phyloP scores from a whole-genome alignment of 2,888 invertebrate species.

The Cephus pygmeus region DNA sequence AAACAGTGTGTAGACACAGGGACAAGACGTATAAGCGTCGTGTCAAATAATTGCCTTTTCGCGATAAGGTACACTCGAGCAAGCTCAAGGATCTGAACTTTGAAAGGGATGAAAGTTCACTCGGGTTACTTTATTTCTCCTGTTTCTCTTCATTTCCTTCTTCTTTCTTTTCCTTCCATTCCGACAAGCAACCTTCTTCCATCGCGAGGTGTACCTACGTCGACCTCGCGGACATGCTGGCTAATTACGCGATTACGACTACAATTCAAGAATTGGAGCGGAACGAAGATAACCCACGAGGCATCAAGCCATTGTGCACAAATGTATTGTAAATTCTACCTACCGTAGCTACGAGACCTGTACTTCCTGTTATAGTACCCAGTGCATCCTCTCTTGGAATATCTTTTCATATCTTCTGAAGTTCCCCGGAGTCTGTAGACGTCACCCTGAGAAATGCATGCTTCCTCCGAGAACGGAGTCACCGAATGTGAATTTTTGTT shows the following conservation, averaged over 20 bases:
- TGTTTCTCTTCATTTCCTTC: background rate
- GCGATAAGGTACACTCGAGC: background rate
- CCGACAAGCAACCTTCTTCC: background rate
- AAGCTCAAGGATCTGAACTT: background rate
- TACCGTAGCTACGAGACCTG: background rate
- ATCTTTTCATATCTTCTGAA: background rate
- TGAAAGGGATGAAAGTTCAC: background rate
- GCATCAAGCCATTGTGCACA: background rate
- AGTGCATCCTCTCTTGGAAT: background rate
- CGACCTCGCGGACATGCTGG: background rate
- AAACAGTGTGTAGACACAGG: background rate
- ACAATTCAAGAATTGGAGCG: slow-evolving; percentile 32
- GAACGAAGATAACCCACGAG: slow-evolving; percentile 28
- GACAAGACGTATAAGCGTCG: background rate
- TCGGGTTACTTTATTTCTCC: background rate
- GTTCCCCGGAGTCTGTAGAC: background rate
- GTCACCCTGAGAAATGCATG: background rate
- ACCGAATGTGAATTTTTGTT: background rate
- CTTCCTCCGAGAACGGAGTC: background rate
- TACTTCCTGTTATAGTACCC: background rate
- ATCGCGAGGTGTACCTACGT: background rate
- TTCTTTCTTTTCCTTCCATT: background rate
- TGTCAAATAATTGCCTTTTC: background rate
- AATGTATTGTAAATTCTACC: background rate
- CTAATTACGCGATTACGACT: slow-evolving; percentile 26